A percentile compares a stretch with the other conserved stretches of the same genome.
Evolutionary conservation across 2,113 vertebrate genomes (phyloP).

Genomic region (Ailuropoda melanoleuca): DNA sequence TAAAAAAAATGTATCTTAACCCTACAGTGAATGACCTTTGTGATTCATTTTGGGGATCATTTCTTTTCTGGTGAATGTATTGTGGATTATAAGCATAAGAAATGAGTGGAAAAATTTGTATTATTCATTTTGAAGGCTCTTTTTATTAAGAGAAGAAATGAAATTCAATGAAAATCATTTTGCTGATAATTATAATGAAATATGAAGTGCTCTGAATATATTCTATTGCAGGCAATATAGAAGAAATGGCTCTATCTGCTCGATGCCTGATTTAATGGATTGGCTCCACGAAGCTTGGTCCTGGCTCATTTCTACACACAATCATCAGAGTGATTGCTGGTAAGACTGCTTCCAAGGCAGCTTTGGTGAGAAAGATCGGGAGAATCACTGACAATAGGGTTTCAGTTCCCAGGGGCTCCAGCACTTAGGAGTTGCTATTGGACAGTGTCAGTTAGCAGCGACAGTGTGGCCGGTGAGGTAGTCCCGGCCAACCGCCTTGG

Average conservation of each 20-base stretch:
- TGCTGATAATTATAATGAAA: conserved; percentile 84
- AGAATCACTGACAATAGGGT: not conserved
- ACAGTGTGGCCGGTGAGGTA: not conserved
- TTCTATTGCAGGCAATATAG: conserved; percentile 78
- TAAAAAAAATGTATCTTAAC: conserved; percentile 59
- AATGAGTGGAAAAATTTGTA: conserved; percentile 73
- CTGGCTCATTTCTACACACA: conserved; percentile 61
- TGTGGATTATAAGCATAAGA: conserved; percentile 77
- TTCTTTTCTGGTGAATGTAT: conserved; percentile 76
- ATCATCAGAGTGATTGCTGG: conserved; percentile 50
- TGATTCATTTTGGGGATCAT: conserved; percentile 80
- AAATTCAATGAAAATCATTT: conserved; percentile 84
- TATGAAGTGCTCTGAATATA: conserved; percentile 80
- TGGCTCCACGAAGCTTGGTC: conserved; percentile 65
- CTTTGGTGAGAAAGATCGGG: not conserved
- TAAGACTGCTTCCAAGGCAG: conserved; percentile 40
- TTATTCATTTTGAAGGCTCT: conserved; percentile 79
- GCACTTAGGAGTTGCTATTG: not conserved
- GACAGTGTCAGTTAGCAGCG: not conserved
- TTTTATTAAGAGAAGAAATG: conserved; percentile 85
- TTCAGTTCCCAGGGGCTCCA: not conserved
- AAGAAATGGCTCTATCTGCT: conserved; percentile 74
- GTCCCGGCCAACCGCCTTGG: not conserved
- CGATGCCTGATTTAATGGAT: conserved; percentile 77
- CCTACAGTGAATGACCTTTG: conserved; percentile 76